Evolutionary conservation across 2,113 vertebrate species (phyloP), one percentile per base, ranked within the genome.

Genomic region (Apistogramma diplotaenia): DNA sequence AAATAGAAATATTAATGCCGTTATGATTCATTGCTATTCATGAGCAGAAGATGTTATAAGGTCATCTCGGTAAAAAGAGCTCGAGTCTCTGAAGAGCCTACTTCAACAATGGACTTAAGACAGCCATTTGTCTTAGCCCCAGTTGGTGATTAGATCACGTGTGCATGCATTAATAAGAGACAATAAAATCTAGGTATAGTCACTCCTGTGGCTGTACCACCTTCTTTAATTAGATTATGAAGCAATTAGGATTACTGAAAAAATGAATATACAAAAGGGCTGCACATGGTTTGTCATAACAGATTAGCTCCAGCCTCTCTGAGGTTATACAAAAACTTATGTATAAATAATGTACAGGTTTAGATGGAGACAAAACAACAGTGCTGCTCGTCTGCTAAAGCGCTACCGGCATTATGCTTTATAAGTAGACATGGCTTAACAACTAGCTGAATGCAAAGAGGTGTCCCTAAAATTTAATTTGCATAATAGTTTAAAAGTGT

Each of bases 161-260:
- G 79, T 70, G 71, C 76, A 53, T 85, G 89, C 85, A 93, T 91
- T 60, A 86, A 89, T 90, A 85, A 85, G 76, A 88, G 46, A 74
- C 74, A 53, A 18, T 57, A 27, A 84, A 76, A 88, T 89, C 74
- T 75, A 74, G 70, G 77, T 83, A 53, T 58, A 58, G 40, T 71
- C 60, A 72, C 82, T 91, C 65, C 65, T 60, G 85, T 23, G 72
- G 65, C 49, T 71, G 56, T 76, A 65, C 27, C 25, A 31, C 2
- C 6, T 33, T 2, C 5, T 55, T 77, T 58, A 80, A 83, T 81
- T 78, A 72, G 5, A 77, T 54, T 65, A 74, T 19, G 12, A 78
- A 29, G 33, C 49, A 8, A 59, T 78, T 43, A 59, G 57, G 27
- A 85, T 60, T 43, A 67, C 61, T 79, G 21, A 80, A 27, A 76